Evolutionary conservation across 2,888 invertebrate genomes (phyloP), one percentile per base, ranked within the genome.

Genomic region (Lasioglossum calceatum): DNA sequence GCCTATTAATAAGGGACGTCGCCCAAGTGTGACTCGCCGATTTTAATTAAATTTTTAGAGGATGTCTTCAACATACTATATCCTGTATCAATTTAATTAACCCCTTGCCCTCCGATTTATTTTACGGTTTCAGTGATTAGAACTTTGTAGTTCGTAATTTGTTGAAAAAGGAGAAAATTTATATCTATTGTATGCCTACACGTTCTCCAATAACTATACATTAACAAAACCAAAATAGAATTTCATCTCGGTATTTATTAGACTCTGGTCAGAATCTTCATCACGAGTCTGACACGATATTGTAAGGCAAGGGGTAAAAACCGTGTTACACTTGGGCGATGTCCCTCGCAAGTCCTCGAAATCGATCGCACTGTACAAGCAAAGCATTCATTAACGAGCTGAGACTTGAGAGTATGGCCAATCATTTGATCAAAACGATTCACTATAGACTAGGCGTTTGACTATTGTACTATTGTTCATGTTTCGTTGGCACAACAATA

Each of bases 401-500:
- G n/a, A 78, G 47, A 67, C 36, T 77, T 71, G 23, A 70, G 1
- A 23, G 72, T 10, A 39, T 7, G 19, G 81, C 72, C 67, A 71
- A 85, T 73, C 54, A 79, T 44, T 75, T 75, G 72, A 77, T 47
- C 42, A 27, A 73, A 76, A 67, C 12, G 64, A 32, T 86, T 73
- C n/a, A 44, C 44, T 50, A 39, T 74, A 81, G 47, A 73, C n/a
- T 61, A 78, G 50, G 72, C 23, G 36, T 85, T 78, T 75, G 47
- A 64, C 64, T 54, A 70, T 71, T 76, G 78, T 50, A 71, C 54
- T 72, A 71, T 72, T 72, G 47, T 82, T 82, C 50, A 64, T 74
- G 42, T 82, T 74, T 81, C 64, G 42, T 75, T 81, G 64, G 58
- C 67, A 86, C 78, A 67, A 76, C 19, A 39, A 47, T 76, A 39